These are phyloP conservation scores for Saccostrea glomerata DNA, from an alignment of 1,140 invertebrate species.

Conservation along the genomic window DNA sequence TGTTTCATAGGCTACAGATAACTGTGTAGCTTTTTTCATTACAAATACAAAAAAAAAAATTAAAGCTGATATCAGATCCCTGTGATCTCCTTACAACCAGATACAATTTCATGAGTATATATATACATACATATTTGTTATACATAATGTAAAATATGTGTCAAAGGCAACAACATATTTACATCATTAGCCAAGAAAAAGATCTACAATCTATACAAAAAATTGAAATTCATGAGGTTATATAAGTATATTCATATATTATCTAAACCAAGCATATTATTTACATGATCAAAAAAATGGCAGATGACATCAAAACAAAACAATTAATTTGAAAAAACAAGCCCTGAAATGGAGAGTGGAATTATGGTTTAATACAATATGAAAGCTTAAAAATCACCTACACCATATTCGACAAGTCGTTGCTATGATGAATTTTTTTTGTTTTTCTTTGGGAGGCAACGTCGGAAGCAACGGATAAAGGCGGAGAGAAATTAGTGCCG, in stretches of 20 bases:
- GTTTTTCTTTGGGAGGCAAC: conserved; percentile 35
- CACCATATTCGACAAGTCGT: conserved; percentile 28
- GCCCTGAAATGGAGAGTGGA: conserved; percentile 21
- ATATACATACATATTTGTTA: conserved; percentile 15
- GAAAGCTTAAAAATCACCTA: conserved; percentile 28
- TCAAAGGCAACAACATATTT: background rate
- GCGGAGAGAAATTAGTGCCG: conserved; percentile 5
- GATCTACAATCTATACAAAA: background rate
- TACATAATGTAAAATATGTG: conserved; percentile 9
- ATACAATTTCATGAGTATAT: conserved; percentile 24
- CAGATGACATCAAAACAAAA: conserved; percentile 11
- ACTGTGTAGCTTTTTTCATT: background rate
- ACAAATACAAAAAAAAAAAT: background rate
- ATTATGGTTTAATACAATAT: conserved; percentile 25
- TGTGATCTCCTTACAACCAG: conserved; percentile 6
- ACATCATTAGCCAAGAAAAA: conserved; percentile 25
- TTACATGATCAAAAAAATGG: conserved; percentile 34
- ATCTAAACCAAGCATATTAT: conserved; percentile 31
- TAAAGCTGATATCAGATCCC: conserved; percentile 17
- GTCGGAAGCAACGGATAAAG: conserved; percentile 27
- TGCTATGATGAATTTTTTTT: conserved; percentile 33
- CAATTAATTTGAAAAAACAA: background rate
- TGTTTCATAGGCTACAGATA: background rate
- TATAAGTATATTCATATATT: conserved; percentile 23
- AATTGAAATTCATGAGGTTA: conserved; percentile 22